These are phyloP conservation scores for Pseudachorutes palmiensis DNA, from an alignment of 1,140 invertebrate genomes.

Conservation along the genomic window DNA sequence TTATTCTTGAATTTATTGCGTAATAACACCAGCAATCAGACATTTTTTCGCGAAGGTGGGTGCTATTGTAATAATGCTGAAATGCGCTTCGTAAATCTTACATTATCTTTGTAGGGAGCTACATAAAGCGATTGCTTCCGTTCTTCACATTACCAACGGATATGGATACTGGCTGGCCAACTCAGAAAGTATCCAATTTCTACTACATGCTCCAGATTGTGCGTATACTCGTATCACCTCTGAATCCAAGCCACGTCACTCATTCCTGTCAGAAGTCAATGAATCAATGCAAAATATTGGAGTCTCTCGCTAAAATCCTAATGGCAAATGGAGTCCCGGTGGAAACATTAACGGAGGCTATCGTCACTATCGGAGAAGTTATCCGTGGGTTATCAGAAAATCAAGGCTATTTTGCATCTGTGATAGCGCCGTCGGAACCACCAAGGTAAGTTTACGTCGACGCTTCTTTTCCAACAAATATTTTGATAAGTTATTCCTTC, in stretches of 20 bases:
- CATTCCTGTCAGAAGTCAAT: conserved; percentile 81
- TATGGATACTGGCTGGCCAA: conserved; percentile 72
- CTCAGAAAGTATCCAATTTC: conserved; percentile 68
- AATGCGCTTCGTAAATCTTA: conserved; percentile 4
- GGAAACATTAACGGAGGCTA: conserved; percentile 91
- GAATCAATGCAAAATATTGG: conserved; percentile 68
- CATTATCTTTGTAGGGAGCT: conserved; percentile 53
- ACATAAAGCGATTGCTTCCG: conserved; percentile 77
- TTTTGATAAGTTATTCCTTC: too few relatives aligned
- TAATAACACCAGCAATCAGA: conserved; percentile 96
- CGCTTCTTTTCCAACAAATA: too few relatives aligned
- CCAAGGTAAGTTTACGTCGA: conserved; percentile 66
- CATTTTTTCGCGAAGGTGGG: conserved; percentile 92
- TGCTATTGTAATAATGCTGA: conserved; percentile 10
- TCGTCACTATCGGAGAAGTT: conserved; percentile 88
- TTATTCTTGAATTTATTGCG: conserved; percentile 87
- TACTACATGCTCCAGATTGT: conserved; percentile 53
- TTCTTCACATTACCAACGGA: conserved; percentile 69
- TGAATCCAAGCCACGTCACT: conserved; percentile 67
- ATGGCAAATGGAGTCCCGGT: conserved; percentile 95
- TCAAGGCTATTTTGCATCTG: conserved; percentile 83
- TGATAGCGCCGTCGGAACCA: conserved; percentile 86
- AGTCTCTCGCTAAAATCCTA: conserved; percentile 77
- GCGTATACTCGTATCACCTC: conserved; percentile 78
- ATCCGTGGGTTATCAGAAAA: conserved; percentile 83